Evolutionary conservation across 2,888 invertebrate genomes (phyloP).

Genomic region (Luffia ferchaultella): DNA sequence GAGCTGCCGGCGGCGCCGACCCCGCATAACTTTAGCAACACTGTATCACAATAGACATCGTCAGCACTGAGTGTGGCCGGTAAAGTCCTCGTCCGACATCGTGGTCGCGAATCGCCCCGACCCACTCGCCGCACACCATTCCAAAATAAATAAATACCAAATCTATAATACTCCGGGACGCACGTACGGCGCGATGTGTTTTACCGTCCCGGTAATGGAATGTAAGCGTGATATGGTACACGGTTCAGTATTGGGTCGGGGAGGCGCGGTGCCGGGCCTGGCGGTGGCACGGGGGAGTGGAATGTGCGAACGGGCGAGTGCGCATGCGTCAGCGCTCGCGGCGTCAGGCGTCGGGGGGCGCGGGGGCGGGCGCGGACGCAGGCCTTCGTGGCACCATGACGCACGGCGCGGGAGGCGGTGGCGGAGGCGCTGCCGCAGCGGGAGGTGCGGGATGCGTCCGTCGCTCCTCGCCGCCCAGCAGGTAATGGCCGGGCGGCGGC

Average conservation of each 20-base stretch:
- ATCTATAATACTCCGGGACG: conserved; percentile 57
- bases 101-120: conserved; percentile 9
- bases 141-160: conserved; percentile 61
- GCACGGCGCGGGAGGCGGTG: conserved; percentile 25
- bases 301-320: conserved; percentile 20
- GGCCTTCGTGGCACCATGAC: conserved; percentile 33
- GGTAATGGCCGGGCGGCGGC: conserved; percentile 23
- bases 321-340: conserved; percentile 27
- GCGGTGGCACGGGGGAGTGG: conserved; percentile 18
- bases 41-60: conserved; percentile 22
- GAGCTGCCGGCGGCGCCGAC: neutral
- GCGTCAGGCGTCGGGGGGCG: conserved; percentile 10
- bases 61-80: conserved; percentile 3
- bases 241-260: conserved; percentile 12
- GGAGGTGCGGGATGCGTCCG: conserved; percentile 15
- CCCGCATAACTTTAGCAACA: conserved; percentile 11
- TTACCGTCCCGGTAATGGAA: conserved; percentile 59
- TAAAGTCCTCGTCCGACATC: conserved; percentile 20
- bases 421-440: conserved; percentile 9
- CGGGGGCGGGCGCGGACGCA: conserved; percentile 12
- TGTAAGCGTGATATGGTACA: conserved; percentile 57
- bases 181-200: conserved; percentile 38
- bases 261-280: conserved; percentile 2
- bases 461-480: conserved; percentile 14
- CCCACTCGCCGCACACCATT: conserved; percentile 18